Base-by-base conservation (phyloP, 2,797 vertebrate species). In the Enteromius fasciolatus region DNA sequence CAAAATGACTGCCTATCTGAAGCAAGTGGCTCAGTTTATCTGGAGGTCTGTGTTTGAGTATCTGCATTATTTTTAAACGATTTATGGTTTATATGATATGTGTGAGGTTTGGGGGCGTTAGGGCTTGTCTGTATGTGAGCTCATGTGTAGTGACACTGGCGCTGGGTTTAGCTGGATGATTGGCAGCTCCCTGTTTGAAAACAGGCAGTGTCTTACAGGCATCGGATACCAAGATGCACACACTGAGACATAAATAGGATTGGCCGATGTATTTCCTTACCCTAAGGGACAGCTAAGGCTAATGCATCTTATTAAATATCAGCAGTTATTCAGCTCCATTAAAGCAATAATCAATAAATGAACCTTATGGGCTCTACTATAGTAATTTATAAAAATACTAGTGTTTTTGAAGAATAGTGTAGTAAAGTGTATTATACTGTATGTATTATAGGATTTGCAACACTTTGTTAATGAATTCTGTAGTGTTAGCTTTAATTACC, bases 131-230 rank as follows among this genome's bases (percentile, higher is more conserved):
- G 33, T 36, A 25, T 61, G 50, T 7, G 23, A 70, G 36, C 57
- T 70, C 12, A 33, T 54, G 23, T 31, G 66, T 31, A 54, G 68
- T 36, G 50, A 20, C 64, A 46, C 39, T 59, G 52, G 46, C 23
- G 12, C 23, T 31, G 23, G 82, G 85, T 72, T 78, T 87, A 39
- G 54, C 44, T 81, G 50, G 46, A 4, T 48, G 87, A 90, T 17
- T 88, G 92, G 91, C 86, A 80, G 54, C 83, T 44, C 4, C 64
- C 82, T 85, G 86, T 90, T 72, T 68, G 10, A 4, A 46, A 90
- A 84, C 68, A 78, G 39, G 83, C 11, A 61, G 59, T 86, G 85
- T 75, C 59, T 79, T 54, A 52, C 69, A 59, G 52, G n/a, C 54
- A 77, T 31, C 23, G 46, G 50, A 76, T 44, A 61, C 14, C 25